Conservation (phyloP, 2,797 vertebrate genomes). For the Enteromius mattozi region DNA sequence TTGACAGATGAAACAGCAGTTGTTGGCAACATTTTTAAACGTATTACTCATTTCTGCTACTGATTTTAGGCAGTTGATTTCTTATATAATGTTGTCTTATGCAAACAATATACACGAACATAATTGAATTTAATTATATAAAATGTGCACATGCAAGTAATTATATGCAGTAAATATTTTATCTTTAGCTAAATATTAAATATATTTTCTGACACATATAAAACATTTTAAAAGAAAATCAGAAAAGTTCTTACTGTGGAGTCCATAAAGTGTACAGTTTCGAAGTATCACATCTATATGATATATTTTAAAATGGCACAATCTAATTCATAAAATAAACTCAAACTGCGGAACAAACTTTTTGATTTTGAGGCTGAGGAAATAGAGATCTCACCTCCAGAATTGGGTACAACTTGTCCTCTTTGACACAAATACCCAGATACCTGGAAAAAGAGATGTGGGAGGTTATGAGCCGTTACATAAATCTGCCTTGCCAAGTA, state of each 20-base stretch:
- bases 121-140: background rate
- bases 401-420: slow-evolving; percentile 88
- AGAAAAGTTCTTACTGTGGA: background rate
- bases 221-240: background rate
- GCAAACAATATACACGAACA: background rate
- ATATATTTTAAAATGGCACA: background rate
- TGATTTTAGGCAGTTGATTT: background rate
- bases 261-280: background rate
- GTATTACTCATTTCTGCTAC: background rate
- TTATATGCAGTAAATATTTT: background rate
- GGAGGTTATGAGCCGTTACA: background rate
- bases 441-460: slow-evolving; percentile 74
- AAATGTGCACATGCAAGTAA: background rate
- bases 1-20: background rate
- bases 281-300: background rate
- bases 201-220: too few relatives aligned
- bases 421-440: slow-evolving; percentile 88
- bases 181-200: background rate
- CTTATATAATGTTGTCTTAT: background rate
- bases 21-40: background rate
- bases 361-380: background rate
- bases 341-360: background rate
- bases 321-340: background rate
- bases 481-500: background rate
- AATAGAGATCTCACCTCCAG: slow-evolving; percentile 79